phyloP scores from a whole-genome alignment of 2,888 invertebrate genomes.

The Chorisops tibialis region DNA sequence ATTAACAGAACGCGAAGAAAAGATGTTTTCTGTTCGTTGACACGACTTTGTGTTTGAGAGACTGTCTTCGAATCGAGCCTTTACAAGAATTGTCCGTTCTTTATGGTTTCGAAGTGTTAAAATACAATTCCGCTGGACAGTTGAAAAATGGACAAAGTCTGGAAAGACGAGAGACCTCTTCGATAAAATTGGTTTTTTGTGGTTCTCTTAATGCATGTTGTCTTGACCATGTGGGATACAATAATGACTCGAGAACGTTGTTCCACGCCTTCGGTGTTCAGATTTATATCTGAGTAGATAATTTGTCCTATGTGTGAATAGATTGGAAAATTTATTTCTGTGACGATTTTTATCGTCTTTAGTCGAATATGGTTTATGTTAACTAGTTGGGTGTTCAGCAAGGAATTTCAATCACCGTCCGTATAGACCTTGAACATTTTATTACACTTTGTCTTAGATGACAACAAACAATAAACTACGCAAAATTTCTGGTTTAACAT shows the following conservation, averaged over 20 bases:
- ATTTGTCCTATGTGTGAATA: slow-evolving; percentile 31
- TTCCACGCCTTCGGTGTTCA: slow-evolving; percentile 33
- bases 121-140: slow-evolving; percentile 15
- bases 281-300: slow-evolving; percentile 32
- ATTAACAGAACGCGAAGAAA: slow-evolving; percentile 13
- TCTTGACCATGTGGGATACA: slow-evolving; percentile 29
- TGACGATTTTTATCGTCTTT: slow-evolving; percentile 29
- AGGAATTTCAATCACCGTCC: neutral
- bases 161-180: slow-evolving; percentile 5
- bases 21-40: slow-evolving; percentile 22
- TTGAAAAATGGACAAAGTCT: slow-evolving; percentile 21
- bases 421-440: no score
- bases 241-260: slow-evolving; percentile 32
- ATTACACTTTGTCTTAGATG: no score
- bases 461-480: no score
- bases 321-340: slow-evolving; percentile 29
- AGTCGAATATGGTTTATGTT: slow-evolving; percentile 31
- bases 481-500: no score
- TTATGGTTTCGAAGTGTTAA: neutral
- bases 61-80: neutral
- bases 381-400: slow-evolving; percentile 21
- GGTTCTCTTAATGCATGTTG: slow-evolving; percentile 12
- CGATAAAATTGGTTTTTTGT: slow-evolving; percentile 13
- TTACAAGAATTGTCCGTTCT: neutral
- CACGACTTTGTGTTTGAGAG: neutral